Base-by-base conservation (phyloP, 2,113 vertebrate species). In the Pristiophorus japonicus region DNA sequence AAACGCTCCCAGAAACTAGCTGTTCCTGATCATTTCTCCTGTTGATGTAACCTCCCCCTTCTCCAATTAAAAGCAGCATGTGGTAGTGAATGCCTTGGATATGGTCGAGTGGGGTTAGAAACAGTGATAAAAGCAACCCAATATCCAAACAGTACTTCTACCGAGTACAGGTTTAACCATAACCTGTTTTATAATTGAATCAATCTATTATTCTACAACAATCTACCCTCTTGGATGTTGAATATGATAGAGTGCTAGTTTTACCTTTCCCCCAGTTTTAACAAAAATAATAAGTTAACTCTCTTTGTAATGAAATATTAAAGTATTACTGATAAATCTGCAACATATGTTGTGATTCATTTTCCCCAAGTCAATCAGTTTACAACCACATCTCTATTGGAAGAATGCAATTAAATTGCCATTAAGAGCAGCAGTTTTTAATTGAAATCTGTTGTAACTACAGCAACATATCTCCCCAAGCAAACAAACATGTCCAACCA, bases 371-470 rank as follows among this genome's bases (percentile, higher is more conserved):
- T 67, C 14, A 70, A 70, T 94, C 66, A 70, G 93, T 47, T 70
- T 94, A 66, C 38, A 47, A 59, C 63, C 65, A 67, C 92, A 94
- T 67, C 42, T 45, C 47, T 67, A 70, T 27, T 12, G 45, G 93
- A 51, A 70, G 66, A 67, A 94, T 70, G 51, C 93, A 94, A 94
- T 94, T 73, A 94, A 70, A 94, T 94, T 70, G 65, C 66, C 93
- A 73, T 94, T 94, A 70, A 34, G 11, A 51, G 45, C 42, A 70
- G 93, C 93, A 51, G 27, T 11, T 73, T 94, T 70, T 67, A 70
- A 94, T 70, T 94, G 65, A 70, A 94, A 94, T 67, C 65, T 30
- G 66, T 24, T 70, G 93, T 70, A 94, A 67, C 65, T 73, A 51
- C 93, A 94, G 24, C 93, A 94, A 27, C 93, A 16, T 30, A 94